A percentile compares a stretch with the other conserved stretches of the same genome.
Conservation (phyloP, 2,888 invertebrate genomes). For the Saturnia pavonia region DNA sequence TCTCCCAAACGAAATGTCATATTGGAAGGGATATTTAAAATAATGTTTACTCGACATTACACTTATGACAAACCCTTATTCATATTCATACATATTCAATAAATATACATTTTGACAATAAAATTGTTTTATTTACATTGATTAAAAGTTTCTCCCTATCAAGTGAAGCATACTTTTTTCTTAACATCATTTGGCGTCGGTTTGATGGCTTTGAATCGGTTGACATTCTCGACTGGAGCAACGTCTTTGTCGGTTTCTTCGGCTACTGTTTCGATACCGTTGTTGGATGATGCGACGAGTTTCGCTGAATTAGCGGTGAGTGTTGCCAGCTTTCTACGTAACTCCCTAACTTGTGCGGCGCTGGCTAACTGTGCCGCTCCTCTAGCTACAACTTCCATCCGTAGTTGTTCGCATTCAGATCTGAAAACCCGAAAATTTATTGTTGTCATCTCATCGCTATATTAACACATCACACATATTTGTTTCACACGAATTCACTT, state of each 20-base stretch:
- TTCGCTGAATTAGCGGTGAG: slow-evolving; percentile 32
- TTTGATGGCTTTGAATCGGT: slow-evolving; percentile 37
- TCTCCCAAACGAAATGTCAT: too few relatives aligned
- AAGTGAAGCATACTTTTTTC: slow-evolving; percentile 74
- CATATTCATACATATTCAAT: neutral
- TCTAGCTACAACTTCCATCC: slow-evolving; percentile 60
- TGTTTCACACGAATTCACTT: too few relatives aligned
- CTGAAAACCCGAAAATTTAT: slow-evolving; percentile 37
- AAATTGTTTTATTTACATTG: neutral
- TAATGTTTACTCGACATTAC: too few relatives aligned
- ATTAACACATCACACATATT: too few relatives aligned
- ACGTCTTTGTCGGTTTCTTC: slow-evolving; percentile 39
- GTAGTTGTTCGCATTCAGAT: slow-evolving; percentile 61
- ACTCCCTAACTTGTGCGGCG: slow-evolving; percentile 62
- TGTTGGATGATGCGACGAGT: slow-evolving; percentile 20
- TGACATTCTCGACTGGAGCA: slow-evolving; percentile 32
- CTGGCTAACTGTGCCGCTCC: slow-evolving; percentile 67
- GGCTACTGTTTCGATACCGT: slow-evolving; percentile 28
- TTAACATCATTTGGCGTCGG: slow-evolving; percentile 56
- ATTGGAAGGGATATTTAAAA: too few relatives aligned
- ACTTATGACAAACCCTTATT: neutral
- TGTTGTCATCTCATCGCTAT: neutral
- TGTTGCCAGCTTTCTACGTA: slow-evolving; percentile 61
- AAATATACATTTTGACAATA: neutral
- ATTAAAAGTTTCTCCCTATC: slow-evolving; percentile 20